A percentile compares a stretch with the other conserved stretches of the same genome.
phyloP scores from a whole-genome alignment of 1,140 invertebrate genomes.

The Chrysopa pallens region DNA sequence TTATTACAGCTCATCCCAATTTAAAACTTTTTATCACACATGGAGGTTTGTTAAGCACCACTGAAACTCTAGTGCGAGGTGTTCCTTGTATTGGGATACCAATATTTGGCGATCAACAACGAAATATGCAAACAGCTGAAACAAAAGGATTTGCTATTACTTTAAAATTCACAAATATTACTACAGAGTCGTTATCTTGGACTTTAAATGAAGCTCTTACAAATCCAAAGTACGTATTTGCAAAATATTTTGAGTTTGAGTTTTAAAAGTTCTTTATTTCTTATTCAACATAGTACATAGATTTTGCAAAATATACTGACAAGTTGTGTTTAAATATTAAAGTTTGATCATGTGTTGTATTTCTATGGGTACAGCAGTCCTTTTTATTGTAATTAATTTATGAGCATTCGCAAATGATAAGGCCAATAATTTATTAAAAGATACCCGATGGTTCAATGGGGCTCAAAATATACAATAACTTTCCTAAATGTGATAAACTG shows the following conservation, averaged over 20 bases:
- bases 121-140: constrained; percentile 3
- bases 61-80: constrained; percentile 25
- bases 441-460: too few species aligned
- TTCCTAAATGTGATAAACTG: too few species aligned
- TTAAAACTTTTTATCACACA: constrained; percentile 26
- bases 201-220: constrained; percentile 2
- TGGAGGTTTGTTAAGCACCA: constrained; percentile 26
- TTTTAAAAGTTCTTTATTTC: constrained; percentile 18
- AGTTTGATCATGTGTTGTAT: too few species aligned
- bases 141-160: constrained; percentile 4
- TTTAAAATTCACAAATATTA: neutral
- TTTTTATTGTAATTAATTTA: too few species aligned
- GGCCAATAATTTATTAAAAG: too few species aligned
- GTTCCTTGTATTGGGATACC: constrained; percentile 24
- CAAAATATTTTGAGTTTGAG: constrained; percentile 20
- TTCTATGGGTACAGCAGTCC: too few species aligned
- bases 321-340: too few species aligned
- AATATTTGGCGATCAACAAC: constrained; percentile 12
- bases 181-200: constrained; percentile 1
- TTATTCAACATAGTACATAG: constrained; percentile 18
- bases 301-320: constrained; percentile 15
- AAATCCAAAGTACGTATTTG: constrained; percentile 5
- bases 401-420: too few species aligned
- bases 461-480: too few species aligned
- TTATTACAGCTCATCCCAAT: constrained; percentile 9